Percentiles rank a stretch among this genome's conserved stretches.
phyloP scores from a whole-genome alignment of 1,140 invertebrate species.

The Portunus trituberculatus region DNA sequence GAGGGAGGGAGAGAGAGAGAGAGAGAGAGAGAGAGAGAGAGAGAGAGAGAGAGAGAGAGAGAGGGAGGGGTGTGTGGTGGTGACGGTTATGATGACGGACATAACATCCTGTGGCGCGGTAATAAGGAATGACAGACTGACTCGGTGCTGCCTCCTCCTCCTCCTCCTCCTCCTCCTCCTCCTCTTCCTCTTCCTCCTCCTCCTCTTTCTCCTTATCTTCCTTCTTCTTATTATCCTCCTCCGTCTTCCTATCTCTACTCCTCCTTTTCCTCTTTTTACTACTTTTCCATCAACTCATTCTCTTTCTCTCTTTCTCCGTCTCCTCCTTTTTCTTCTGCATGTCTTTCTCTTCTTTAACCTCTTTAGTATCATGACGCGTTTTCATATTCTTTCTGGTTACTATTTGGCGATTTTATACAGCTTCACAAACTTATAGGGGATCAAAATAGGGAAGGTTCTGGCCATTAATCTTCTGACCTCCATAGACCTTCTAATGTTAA shows the following conservation, averaged over 20 bases:
- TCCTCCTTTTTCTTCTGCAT: background rate
- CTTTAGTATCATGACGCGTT: too few species aligned
- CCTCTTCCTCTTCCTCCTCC: background rate
- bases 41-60: background rate
- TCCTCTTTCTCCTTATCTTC: background rate
- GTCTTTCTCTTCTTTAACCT: background rate
- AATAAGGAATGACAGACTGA: slow-evolving; percentile 55
- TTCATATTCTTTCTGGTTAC: too few species aligned
- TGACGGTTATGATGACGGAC: slow-evolving; percentile 37
- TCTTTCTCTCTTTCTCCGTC: background rate
- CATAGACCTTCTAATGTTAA: too few species aligned
- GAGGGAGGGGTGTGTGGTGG: background rate
- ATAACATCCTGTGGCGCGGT: slow-evolving; percentile 45
- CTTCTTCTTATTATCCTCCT: background rate
- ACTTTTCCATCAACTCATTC: background rate
- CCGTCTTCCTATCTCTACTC: background rate
- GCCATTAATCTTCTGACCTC: too few species aligned
- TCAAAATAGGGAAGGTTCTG: too few species aligned
- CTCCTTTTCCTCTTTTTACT: background rate
- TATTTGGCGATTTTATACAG: too few species aligned
- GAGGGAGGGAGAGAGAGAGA: too few species aligned
- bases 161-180: background rate
- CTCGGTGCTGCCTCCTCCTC: background rate
- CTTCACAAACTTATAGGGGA: too few species aligned
- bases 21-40: background rate